phyloP scores from a whole-genome alignment of 2,797 vertebrate species.

The Syndactyla subalaris region DNA sequence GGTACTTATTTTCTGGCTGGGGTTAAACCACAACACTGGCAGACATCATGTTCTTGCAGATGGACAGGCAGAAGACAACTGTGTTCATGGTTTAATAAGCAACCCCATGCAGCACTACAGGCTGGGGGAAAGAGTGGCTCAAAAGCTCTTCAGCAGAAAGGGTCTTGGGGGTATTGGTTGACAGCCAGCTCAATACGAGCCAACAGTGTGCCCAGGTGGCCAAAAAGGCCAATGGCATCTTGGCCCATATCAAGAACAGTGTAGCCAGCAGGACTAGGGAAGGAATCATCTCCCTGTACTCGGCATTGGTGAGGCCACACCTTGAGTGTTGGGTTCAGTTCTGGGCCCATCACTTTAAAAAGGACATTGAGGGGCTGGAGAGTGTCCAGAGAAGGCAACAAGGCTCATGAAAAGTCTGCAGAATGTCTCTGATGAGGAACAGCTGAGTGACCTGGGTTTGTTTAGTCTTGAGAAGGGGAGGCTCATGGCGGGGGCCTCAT shows the following conservation, averaged over 20 bases:
- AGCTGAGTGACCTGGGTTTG: accelerated
- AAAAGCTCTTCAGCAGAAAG: not conserved
- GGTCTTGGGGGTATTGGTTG: not conserved
- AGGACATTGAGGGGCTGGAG: not conserved
- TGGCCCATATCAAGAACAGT: not conserved
- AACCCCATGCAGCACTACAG: not conserved
- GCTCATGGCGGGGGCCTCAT: too few species aligned
- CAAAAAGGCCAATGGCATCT: not conserved
- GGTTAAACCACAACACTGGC: not conserved
- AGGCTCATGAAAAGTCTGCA: not conserved
- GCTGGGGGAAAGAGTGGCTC: not conserved
- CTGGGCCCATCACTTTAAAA: not conserved
- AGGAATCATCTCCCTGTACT: too few species aligned
- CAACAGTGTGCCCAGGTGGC: not conserved
- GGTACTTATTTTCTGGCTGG: not conserved
- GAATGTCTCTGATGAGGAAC: not conserved
- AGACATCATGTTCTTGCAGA: not conserved
- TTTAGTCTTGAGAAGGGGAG: not conserved
- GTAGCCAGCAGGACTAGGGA: not conserved
- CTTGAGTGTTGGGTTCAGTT: not conserved
- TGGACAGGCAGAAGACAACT: not conserved
- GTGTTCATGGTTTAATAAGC: not conserved
- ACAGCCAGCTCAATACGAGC: not conserved
- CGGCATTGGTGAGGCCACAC: too few species aligned
- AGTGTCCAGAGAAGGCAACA: not conserved